Conservation (phyloP, 2,797 vertebrate genomes). For the Crocodylus rhombifer region DNA sequence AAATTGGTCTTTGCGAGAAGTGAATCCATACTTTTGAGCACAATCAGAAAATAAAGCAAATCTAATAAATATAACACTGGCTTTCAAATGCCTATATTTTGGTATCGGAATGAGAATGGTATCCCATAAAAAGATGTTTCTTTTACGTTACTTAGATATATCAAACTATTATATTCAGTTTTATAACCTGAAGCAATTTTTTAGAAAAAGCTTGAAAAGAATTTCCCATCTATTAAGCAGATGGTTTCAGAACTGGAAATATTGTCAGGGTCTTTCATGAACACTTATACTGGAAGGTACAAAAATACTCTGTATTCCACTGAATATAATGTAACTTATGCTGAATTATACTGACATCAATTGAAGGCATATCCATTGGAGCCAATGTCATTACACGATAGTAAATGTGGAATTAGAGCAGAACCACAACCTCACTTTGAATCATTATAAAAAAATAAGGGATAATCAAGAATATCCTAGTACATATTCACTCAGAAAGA, state of each 20-base stretch:
- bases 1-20: background rate
- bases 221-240: background rate
- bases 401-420: background rate
- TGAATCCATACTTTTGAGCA: background rate
- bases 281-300: background rate
- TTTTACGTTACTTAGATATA: constrained; percentile 7
- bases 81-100: background rate
- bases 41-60: background rate
- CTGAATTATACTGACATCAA: background rate
- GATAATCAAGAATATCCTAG: constrained; percentile 48
- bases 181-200: background rate
- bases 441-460: background rate
- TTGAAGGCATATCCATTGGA: rapidly evolving
- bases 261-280: background rate
- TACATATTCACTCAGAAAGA: constrained; percentile 32
- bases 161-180: background rate
- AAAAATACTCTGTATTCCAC: background rate
- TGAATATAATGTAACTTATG: background rate
- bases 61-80: background rate
- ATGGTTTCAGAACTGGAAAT: background rate
- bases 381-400: background rate
- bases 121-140: background rate
- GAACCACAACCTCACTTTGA: constrained; percentile 18
- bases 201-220: background rate
- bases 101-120: background rate